Evolutionary conservation across 2,113 vertebrate genomes (phyloP).

Genomic region (Nycticorax nycticorax): DNA sequence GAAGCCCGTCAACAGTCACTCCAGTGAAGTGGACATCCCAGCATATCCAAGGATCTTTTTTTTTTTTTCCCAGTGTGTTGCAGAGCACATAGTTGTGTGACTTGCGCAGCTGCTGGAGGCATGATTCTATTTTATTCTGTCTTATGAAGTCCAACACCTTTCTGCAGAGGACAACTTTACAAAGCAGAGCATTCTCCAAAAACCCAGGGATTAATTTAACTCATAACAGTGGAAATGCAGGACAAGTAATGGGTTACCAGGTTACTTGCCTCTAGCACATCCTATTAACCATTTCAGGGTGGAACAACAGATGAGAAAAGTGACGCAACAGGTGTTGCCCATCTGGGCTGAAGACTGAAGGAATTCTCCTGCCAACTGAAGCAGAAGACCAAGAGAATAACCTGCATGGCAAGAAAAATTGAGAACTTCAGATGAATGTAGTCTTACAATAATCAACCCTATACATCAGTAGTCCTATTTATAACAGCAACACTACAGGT

Average conservation of each 20-base stretch:
- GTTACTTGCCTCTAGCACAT: not conserved
- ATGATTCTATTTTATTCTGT: not conserved
- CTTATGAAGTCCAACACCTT: not conserved
- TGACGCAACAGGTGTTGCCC: not conserved
- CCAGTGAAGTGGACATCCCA: not conserved
- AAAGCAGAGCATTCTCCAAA: not conserved
- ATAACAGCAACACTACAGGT: conserved; percentile 20
- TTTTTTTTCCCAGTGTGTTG: not conserved
- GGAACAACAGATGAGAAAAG: not conserved
- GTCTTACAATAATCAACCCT: not conserved
- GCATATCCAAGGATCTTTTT: not conserved
- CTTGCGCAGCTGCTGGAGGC: not conserved
- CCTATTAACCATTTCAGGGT: not conserved
- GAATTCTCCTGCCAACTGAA: not conserved
- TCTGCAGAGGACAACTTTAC: not conserved
- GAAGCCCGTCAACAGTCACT: not conserved
- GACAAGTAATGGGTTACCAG: not conserved
- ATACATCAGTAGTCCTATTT: not conserved
- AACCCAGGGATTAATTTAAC: not conserved
- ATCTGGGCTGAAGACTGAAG: not conserved
- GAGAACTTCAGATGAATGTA: not conserved
- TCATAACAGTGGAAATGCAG: not conserved
- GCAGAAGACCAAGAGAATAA: not conserved
- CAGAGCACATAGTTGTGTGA: not conserved
- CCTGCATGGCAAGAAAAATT: accelerated